phyloP scores from a whole-genome alignment of 1,140 invertebrate species.

The Macrobrachium nipponense region DNA sequence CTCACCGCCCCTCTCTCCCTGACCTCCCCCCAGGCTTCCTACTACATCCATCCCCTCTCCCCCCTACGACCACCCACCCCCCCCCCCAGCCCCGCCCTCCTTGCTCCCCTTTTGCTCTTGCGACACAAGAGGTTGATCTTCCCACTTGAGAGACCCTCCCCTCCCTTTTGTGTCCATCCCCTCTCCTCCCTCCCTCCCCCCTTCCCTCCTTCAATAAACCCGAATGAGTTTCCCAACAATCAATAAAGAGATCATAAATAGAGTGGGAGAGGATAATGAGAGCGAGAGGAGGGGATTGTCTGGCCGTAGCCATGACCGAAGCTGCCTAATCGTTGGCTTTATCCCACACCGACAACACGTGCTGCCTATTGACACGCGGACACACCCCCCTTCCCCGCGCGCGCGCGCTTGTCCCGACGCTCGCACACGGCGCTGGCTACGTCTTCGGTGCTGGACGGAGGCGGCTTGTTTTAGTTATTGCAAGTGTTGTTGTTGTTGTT shows the following conservation, averaged over 20 bases:
- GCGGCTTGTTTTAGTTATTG: too few species aligned
- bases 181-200: background rate
- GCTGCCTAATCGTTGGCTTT: slow-evolving; percentile 44
- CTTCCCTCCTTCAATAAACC: background rate
- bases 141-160: too few species aligned
- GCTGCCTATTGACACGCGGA: slow-evolving; percentile 43
- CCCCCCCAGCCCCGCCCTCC: background rate
- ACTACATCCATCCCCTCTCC: background rate
- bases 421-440: background rate
- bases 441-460: background rate
- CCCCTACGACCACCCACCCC: background rate
- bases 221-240: slow-evolving; percentile 3
- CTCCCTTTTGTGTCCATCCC: background rate
- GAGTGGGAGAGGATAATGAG: slow-evolving; percentile 15
- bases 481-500: too few species aligned
- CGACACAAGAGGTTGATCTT: too few species aligned
- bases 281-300: slow-evolving; percentile 5
- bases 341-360: slow-evolving; percentile 28
- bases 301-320: background rate
- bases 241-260: slow-evolving; percentile 40
- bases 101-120: slow-evolving; percentile 11
- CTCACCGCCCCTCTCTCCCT: background rate
- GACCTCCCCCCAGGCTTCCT: background rate
- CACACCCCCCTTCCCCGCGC: background rate
- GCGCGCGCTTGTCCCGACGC: too few species aligned